phyloP scores from a whole-genome alignment of 2,888 invertebrate species.

The Caenorhabditis angaria region DNA sequence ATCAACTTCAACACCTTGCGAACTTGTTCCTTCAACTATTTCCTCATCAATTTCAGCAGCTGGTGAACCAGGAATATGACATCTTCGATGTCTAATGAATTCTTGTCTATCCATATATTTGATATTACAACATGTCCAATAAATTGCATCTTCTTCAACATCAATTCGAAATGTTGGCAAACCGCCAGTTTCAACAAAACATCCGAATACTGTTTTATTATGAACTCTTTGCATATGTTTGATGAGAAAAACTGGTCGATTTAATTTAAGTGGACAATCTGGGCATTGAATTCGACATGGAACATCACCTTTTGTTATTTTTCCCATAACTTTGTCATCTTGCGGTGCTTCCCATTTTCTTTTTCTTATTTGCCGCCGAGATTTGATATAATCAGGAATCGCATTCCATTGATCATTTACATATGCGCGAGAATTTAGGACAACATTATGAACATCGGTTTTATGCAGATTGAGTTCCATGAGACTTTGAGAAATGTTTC shows the following conservation, averaged over 20 bases:
- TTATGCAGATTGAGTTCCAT: constrained; percentile 65
- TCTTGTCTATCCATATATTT: constrained; percentile 44
- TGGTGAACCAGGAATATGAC: constrained; percentile 27
- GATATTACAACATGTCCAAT: constrained; percentile 57
- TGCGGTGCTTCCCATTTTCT: constrained; percentile 12
- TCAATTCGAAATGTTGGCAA: constrained; percentile 41
- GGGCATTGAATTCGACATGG: constrained; percentile 55
- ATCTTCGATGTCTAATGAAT: constrained; percentile 28
- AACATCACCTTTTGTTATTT: constrained; percentile 31
- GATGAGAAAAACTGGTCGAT: constrained; percentile 61
- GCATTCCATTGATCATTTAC: constrained; percentile 15
- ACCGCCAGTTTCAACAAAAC: constrained; percentile 42
- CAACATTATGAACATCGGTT: constrained; percentile 54
- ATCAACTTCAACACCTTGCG: constrained; percentile 10
- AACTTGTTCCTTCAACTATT: constrained; percentile 9
- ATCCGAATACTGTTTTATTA: constrained; percentile 51
- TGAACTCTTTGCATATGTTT: constrained; percentile 68
- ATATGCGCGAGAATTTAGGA: not conserved
- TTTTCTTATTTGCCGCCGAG: constrained; percentile 16
- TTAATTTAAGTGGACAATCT: constrained; percentile 61
- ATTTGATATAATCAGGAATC: constrained; percentile 18
- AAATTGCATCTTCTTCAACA: constrained; percentile 45
- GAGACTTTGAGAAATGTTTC: constrained; percentile 56
- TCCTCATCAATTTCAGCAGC: constrained; percentile 10
- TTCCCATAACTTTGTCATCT: constrained; percentile 20